Evolutionary conservation across 2,113 vertebrate genomes (phyloP), one percentile per base, ranked within the genome.

Genomic region (Hippocampus comes): DNA sequence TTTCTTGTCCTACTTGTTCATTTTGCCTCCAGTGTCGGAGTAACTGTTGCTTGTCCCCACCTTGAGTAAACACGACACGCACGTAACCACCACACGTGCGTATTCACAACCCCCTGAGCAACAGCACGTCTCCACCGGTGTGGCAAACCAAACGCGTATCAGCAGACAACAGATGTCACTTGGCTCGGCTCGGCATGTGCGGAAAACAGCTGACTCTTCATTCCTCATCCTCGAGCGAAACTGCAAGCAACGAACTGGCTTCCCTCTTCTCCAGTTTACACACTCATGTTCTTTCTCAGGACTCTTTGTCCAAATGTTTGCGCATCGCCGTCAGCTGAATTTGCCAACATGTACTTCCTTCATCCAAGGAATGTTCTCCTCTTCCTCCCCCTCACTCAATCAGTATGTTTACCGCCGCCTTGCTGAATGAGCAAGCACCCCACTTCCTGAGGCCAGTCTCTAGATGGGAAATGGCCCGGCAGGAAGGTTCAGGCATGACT

Each of bases 371-470:
- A 91, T 83, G 83, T 81, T 84, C 68, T 71, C 71, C 77, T 79
- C 82, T 83, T 74, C 78, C 82, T 30, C 27, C 27, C 34, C 59
- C 25, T 60, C 10, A 15, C 57, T 84, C 75, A 57, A n/a, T 77
- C 76, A 70, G 65, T 38, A 72, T 78, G 82, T 85, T 82, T 85
- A 80, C 81, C 82, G 75, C 82, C 20, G 63, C 67, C 71, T 86
- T 59, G 56, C 63, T 64, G 85, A 90, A 86, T 86, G 82, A 76
- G 60, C 70, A 75, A 71, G 75, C 82, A 81, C 80, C 76, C 76
- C 59, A 72, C 72, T 86, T 90, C 87, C 88, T 86, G 81, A 80
- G 85, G 86, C 79, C 84, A 84, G 74, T 46, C 59, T 66, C 15
- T 78, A 78, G 68, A 77, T 72, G 83, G 87, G 87, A 87, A 82